Evolutionary conservation across 2,797 vertebrate genomes (phyloP), one percentile per base, ranked within the genome.

Genomic region (Chromobotia macracanthus): DNA sequence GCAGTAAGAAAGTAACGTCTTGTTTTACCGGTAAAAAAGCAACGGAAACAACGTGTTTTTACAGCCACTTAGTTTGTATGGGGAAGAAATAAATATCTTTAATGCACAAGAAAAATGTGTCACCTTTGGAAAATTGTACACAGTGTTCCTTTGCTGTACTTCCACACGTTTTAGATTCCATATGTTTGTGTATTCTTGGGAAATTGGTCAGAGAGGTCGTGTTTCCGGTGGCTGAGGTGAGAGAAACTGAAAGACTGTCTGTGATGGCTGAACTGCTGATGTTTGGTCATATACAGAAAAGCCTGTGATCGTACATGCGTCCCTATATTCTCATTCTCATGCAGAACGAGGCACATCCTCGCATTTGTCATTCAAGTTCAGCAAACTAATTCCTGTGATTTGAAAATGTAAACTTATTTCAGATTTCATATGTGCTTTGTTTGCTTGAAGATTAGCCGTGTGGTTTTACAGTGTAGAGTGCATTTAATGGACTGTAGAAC

Each of bases 1-100:
- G 87, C 87, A 85, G 86, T 89, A 90, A 87, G 88, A 92, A 88
- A 90, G 91, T 88, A 38, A 38, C 1, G 35, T 93, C 89, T 90
- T 86, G 89, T 90, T 89, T 92, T 90, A 90, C 85, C 87, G n/a
- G 44, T 67, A 61, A 75, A 71, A 72, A 71, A 51, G 66, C 38
- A 28, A 25, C 63, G 51, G 31, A 60, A 78, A 66, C 25, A 5
- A 75, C 23, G 38, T 48, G 79, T 82, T 80, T 83, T 77, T 41
- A 69, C 73, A 38, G 75, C 71, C 82, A 61, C 51, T 60, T 60
- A 23, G 53, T 63, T 81, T 28, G 71, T 72, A 75, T 65, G 69
- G 66, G 70, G 78, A 75, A 79, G 53, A 60, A 84, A 71, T 65
- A 55, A 64, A 60, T 31, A 11, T 80, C 75, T 74, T 2, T 60